A percentile compares a stretch with the other conserved stretches of the same genome.
These are phyloP conservation scores for Epinephelus lanceolatus DNA, from an alignment of 2,113 vertebrate species.

Conservation along the genomic window DNA sequence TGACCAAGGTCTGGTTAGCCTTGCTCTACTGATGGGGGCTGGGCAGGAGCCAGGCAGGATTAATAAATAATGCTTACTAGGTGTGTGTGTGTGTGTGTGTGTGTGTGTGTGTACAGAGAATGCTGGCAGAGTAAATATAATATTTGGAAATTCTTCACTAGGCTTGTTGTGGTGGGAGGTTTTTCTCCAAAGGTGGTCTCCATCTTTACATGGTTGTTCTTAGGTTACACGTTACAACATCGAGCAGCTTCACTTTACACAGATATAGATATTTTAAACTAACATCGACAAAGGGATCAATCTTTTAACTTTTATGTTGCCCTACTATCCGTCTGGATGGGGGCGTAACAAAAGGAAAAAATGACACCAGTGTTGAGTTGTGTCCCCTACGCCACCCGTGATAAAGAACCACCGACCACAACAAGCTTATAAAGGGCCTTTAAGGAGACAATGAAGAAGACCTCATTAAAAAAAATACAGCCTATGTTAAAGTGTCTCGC, in stretches of 20 bases:
- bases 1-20: conserved; percentile 15
- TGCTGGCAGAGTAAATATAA: conserved; percentile 7
- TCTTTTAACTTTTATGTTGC: neutral
- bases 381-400: neutral
- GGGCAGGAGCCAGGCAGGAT: conserved; percentile 23
- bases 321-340: neutral
- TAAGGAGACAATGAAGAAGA: neutral
- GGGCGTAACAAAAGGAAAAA: too few species aligned
- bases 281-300: neutral
- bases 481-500: neutral
- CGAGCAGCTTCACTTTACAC: neutral
- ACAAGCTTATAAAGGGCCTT: neutral
- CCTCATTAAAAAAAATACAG: conserved; percentile 24
- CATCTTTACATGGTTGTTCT: neutral
- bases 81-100: neutral
- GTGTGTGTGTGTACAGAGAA: neutral
- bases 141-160: neutral
- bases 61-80: conserved; percentile 32
- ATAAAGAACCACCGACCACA: neutral
- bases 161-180: neutral
- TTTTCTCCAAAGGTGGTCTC: neutral
- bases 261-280: neutral
- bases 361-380: too few species aligned
- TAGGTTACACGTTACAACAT: neutral
- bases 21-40: conserved; percentile 23